Conservation (phyloP, 2,888 invertebrate species). For the Cremastinae sp. region DNA sequence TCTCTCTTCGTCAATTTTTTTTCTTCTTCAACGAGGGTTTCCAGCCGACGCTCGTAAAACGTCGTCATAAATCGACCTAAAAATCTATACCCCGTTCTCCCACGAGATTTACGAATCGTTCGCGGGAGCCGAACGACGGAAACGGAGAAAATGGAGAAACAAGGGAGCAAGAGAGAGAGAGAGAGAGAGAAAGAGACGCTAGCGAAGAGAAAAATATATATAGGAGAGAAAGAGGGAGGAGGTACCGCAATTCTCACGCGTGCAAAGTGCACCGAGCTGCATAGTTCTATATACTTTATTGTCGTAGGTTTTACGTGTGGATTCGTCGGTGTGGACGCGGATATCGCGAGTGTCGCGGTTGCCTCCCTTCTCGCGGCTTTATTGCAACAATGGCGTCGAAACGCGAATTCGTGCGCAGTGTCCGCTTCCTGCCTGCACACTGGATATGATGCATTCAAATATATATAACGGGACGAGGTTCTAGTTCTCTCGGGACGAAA, state of each 20-base stretch:
- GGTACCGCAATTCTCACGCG: conserved; percentile 54
- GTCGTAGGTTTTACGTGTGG: conserved; percentile 21
- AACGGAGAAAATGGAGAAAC: conserved; percentile 19
- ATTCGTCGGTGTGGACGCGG: too few species aligned
- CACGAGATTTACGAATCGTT: conserved; percentile 62
- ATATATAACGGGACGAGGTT: conserved; percentile 46
- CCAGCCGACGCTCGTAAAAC: conserved; percentile 59
- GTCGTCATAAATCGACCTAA: conserved; percentile 65
- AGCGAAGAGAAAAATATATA: conserved; percentile 2
- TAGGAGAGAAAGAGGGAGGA: conserved; percentile 1
- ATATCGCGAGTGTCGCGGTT: not conserved
- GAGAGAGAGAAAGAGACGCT: conserved; percentile 3
- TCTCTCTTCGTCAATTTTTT: not conserved
- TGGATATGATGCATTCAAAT: conserved; percentile 27
- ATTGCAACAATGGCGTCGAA: conserved; percentile 53
- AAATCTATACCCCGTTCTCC: conserved; percentile 65
- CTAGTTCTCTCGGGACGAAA: too few species aligned
- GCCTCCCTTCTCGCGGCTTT: conserved; percentile 30
- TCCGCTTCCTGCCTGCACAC: conserved; percentile 19
- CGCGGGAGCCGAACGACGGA: conserved; percentile 39
- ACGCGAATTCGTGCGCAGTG: conserved; percentile 51
- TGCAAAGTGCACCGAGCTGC: conserved; percentile 7
- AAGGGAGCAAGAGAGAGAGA: too few species aligned
- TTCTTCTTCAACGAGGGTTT: conserved; percentile 14
- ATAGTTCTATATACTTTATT: not conserved